Conservation (phyloP, 2,888 invertebrate genomes). For the Globia sparganii region DNA sequence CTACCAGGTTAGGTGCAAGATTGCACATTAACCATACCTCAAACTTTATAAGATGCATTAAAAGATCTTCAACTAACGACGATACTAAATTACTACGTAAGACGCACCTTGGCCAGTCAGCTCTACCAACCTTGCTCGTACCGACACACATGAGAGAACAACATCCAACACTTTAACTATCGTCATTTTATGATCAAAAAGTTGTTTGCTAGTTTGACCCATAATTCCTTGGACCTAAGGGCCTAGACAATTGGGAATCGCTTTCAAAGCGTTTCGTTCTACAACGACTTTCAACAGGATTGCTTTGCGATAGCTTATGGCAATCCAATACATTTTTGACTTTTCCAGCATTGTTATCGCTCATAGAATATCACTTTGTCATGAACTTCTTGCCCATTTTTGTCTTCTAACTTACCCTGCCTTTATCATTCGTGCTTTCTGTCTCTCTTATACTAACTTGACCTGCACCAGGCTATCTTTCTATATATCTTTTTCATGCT, state of each 20-base stretch:
- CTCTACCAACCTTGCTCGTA: not conserved
- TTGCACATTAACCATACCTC: too few species aligned
- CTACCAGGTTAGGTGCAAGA: not conserved
- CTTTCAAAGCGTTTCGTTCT: not conserved
- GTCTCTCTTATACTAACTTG: conserved; percentile 4
- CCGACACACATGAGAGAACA: not conserved
- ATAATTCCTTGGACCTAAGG: not conserved
- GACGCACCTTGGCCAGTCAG: not conserved
- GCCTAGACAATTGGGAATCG: not conserved
- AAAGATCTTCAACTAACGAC: not conserved
- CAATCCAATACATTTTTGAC: not conserved
- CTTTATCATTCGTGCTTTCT: not conserved
- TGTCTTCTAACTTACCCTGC: not conserved
- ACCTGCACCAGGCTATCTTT: not conserved
- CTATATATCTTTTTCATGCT: not conserved
- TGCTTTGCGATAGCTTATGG: too few species aligned
- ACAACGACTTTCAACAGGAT: not conserved
- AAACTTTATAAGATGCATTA: not conserved
- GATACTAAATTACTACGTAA: not conserved
- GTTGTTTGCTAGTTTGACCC: too few species aligned
- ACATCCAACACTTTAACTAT: not conserved
- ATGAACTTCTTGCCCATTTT: not conserved
- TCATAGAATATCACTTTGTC: not conserved
- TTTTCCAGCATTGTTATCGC: not conserved
- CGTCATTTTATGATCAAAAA: not conserved